Evolutionary conservation across 2,113 vertebrate genomes (phyloP).

Genomic region (Neogale vison): DNA sequence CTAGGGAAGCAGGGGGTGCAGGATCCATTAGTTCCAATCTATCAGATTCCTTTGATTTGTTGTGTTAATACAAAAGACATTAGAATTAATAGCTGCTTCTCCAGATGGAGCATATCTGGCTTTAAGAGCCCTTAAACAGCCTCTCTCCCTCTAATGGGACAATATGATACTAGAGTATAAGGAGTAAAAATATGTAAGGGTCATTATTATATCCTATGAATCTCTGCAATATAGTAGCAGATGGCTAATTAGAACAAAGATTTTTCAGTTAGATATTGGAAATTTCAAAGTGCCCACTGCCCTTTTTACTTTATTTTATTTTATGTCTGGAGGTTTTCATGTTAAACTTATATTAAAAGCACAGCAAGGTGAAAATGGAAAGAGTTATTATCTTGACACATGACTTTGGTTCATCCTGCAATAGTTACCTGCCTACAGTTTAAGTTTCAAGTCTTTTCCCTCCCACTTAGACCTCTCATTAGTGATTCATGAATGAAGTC

Average conservation of each 20-base stretch:
- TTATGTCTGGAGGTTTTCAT: conserved; percentile 44
- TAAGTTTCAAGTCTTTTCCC: neutral
- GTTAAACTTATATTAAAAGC: conserved; percentile 54
- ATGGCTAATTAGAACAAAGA: conserved; percentile 50
- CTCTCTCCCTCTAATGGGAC: conserved; percentile 13
- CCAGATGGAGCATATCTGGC: neutral
- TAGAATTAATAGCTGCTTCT: conserved; percentile 48
- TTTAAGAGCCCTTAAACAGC: conserved; percentile 44
- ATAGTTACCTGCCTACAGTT: neutral
- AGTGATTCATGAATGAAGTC: conserved; percentile 31
- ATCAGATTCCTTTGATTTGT: conserved; percentile 9
- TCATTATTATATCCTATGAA: conserved; percentile 7
- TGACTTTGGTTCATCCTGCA: neutral
- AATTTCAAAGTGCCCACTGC: conserved; percentile 51
- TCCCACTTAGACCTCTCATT: neutral
- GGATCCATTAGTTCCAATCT: conserved; percentile 34
- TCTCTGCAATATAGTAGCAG: conserved; percentile 21
- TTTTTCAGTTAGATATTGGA: conserved; percentile 36
- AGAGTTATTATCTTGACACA: conserved; percentile 47
- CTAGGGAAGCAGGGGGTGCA: neutral
- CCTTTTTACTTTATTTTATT: conserved; percentile 56
- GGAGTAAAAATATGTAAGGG: neutral
- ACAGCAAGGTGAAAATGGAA: conserved; percentile 5
- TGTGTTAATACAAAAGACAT: conserved; percentile 33
- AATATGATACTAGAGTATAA: neutral